Base-by-base conservation (phyloP, 2,888 invertebrate genomes). In the Apodemia mormo region DNA sequence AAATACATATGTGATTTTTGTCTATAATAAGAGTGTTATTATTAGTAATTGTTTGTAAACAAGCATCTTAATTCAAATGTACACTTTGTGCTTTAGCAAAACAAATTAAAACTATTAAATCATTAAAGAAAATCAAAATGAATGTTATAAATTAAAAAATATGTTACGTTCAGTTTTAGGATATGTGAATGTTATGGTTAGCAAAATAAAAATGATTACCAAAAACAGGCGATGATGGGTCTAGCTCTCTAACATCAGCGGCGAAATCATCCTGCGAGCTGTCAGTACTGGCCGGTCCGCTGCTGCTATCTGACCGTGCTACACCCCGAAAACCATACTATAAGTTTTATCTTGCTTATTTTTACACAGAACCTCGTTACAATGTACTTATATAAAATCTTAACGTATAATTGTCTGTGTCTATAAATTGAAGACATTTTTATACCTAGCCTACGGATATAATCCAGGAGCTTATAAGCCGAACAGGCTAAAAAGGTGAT, bases 271-370 rank as follows among this genome's bases (percentile, higher is more conserved):
- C 93, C 72, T 88, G 86, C 74, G 90, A 86, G 74, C 75, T 70
- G 72, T 90, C 92, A 58, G 82, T 79, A 79, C 88, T 85, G 79
- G 85, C 86, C 71, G 85, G 77, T 54, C 85, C 85, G 78, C 92
- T 89, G 86, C 92, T 86, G 79, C 88, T 85, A 72, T 93, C 94
- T 80, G 93, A 93, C 69, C 91, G 89, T 76, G 92, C 93, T 93
- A 89, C 77, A 88, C 87, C 80, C 52, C 52, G 22, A 8, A 52
- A n/a, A 52, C n/a, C 52, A 52, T 7, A n/a, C n/a, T 37, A 67
- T 10, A 37, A 54, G 54, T n/a, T 52, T 40, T 65, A 45, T 49
- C 14, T 14, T 8, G 6, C 22, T 29, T 22, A 45, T 49, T 49
- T 43, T 49, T 49, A 49, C 14, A 49, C 14, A 12, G 49, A 14